Evolutionary conservation across 2,797 vertebrate genomes (phyloP).

Genomic region (Miichthys miiuy): DNA sequence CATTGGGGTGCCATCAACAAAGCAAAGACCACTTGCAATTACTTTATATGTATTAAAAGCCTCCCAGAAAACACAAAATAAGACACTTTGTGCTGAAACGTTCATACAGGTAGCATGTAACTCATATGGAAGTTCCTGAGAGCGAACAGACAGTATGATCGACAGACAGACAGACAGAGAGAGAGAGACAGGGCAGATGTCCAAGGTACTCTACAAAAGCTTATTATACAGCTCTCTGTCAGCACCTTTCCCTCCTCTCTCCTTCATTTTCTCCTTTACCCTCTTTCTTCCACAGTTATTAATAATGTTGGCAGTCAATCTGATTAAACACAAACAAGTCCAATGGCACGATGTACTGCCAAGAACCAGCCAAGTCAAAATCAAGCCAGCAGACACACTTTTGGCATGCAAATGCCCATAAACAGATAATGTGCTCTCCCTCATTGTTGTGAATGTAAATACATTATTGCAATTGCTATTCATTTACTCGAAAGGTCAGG

Average conservation of each 20-base stretch:
- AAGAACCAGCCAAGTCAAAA: slow-evolving; percentile 42
- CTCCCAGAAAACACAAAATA: slow-evolving; percentile 8
- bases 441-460: slow-evolving; percentile 21
- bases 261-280: slow-evolving; percentile 65
- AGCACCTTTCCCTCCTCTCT: slow-evolving; percentile 63
- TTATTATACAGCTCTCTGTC: slow-evolving; percentile 76
- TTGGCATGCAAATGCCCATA: slow-evolving; percentile 2
- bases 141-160: slow-evolving; percentile 10
- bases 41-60: not conserved
- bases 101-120: slow-evolving; percentile 9
- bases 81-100: not conserved
- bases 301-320: slow-evolving; percentile 78
- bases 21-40: slow-evolving; percentile 21
- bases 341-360: slow-evolving; percentile 41
- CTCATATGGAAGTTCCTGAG: slow-evolving; percentile 26
- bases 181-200: slow-evolving; percentile 27
- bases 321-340: slow-evolving; percentile 75
- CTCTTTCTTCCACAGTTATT: slow-evolving; percentile 73
- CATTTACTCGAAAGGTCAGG: not conserved
- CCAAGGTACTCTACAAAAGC: slow-evolving; percentile 61
- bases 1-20: slow-evolving; percentile 22
- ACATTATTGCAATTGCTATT: not conserved
- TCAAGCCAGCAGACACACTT: slow-evolving; percentile 18
- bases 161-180: not conserved
- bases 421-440: slow-evolving; percentile 13